Base-by-base conservation (phyloP, 1,140 invertebrate genomes). In the Dendroctonus ponderosae region DNA sequence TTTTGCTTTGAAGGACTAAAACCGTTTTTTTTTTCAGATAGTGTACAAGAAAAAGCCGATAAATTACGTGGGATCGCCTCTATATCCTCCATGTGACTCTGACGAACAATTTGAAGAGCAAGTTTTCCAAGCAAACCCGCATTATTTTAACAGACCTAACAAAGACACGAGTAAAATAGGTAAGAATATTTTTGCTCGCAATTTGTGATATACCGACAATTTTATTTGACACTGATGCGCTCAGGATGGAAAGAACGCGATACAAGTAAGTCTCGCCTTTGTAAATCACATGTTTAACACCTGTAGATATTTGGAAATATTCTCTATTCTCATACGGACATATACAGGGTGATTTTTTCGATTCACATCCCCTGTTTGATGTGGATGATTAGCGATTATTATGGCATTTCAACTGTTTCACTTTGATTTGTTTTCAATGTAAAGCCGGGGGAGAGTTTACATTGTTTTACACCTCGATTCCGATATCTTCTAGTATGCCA, bases 211-310 rank as follows among this genome's bases (percentile, higher is more conserved):
- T 59, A 44, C 50, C 37, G 6, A 11, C n/a, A 49, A n/a, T n/a
- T 58, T 9, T 62, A 7, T 52, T 52, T 40, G 11, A 43, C 9
- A 26, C 70, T 42, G 6, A 2, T 41, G 48, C 51, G 11, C 39
- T 14, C 9, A 90, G 89, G 87, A 80, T 87, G 85, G 79, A 87
- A 85, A 78, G 88, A 90, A 75, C 82, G 86, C 70, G 88, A 89
- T 73, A 84, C 87, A 79, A 90, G 89, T 90, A 85, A 89, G 88
- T 87, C 64, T 52, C 15, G 9, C 12, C 49, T 11, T 44, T 44
- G 7, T 7, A 44, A 44, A 44, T n/a, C n/a, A 26, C 3, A 26
- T 26, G 26, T 26, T 1, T 26, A 1, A 26, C 26, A 26, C 26
- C 26, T 26, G 26, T 26, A 3, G 26, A 26, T 26, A 26, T 26